These are phyloP conservation scores for Brachionus manjavacas DNA, from an alignment of 1,140 invertebrate genomes.

Conservation along the genomic window DNA sequence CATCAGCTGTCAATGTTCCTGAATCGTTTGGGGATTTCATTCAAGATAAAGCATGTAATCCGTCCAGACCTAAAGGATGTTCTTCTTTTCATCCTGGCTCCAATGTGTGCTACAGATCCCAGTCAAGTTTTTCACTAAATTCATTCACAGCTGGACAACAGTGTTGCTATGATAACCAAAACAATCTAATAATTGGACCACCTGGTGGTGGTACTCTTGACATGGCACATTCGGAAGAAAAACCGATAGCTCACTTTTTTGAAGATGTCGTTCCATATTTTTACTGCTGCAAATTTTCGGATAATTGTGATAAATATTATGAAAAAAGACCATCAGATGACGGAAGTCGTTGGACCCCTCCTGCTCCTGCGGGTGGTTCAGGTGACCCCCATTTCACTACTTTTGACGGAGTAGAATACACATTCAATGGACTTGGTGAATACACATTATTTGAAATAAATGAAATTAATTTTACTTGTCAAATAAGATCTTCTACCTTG, in stretches of 20 bases:
- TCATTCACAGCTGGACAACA: background rate
- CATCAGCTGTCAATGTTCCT: background rate
- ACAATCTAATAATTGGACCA: background rate
- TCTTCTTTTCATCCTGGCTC: background rate
- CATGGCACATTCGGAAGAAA: background rate
- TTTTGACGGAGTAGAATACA: conserved; percentile 45
- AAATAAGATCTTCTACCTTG: conserved; percentile 41
- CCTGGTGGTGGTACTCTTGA: background rate
- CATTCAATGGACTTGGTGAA: conserved; percentile 47
- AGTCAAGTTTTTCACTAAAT: background rate
- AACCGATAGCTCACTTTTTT: background rate
- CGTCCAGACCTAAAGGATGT: background rate
- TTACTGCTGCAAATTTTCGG: background rate
- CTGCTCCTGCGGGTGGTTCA: background rate
- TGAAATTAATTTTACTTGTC: conserved; percentile 40
- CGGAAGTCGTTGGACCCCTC: background rate
- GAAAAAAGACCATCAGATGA: background rate
- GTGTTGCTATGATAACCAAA: conserved; percentile 1
- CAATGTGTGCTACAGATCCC: background rate
- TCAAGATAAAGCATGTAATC: background rate
- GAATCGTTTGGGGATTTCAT: background rate
- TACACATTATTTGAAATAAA: conserved; percentile 42
- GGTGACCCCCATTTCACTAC: conserved; percentile 46
- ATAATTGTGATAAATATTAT: background rate
- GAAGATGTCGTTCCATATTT: background rate